Conservation (phyloP, 2,797 vertebrate species). For the Sebastes variabilis region DNA sequence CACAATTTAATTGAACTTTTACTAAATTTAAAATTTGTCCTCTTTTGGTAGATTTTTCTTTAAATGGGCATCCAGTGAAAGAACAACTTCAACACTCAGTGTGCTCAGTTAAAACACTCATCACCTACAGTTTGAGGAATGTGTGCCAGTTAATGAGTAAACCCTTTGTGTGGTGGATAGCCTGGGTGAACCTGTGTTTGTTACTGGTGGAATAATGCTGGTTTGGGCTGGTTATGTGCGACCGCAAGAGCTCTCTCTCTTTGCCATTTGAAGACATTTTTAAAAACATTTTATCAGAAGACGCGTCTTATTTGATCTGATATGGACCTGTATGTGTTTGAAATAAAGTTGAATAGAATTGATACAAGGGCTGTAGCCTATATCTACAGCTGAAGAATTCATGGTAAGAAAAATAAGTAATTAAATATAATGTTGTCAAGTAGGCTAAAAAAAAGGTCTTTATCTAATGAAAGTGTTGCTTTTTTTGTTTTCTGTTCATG, state of each 20-base stretch:
- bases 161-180: background rate
- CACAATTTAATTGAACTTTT: background rate
- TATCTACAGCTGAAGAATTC: background rate
- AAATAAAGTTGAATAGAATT: too few relatives aligned
- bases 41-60: background rate
- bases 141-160: slow-evolving; percentile 26
- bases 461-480: background rate
- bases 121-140: slow-evolving; percentile 7
- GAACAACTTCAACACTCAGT: background rate
- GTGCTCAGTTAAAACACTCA: background rate
- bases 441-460: background rate
- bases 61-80: background rate
- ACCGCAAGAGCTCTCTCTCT: background rate
- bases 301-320: too few relatives aligned
- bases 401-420: background rate
- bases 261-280: background rate
- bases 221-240: background rate
- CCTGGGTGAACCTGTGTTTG: background rate
- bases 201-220: background rate
- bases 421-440: background rate
- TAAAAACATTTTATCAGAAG: too few relatives aligned
- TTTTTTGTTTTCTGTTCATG: slow-evolving; percentile 31
- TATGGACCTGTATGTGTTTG: too few relatives aligned
- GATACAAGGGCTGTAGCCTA: background rate
- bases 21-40: background rate